phyloP scores from a whole-genome alignment of 2,797 vertebrate genomes.

The Amblyraja radiata region DNA sequence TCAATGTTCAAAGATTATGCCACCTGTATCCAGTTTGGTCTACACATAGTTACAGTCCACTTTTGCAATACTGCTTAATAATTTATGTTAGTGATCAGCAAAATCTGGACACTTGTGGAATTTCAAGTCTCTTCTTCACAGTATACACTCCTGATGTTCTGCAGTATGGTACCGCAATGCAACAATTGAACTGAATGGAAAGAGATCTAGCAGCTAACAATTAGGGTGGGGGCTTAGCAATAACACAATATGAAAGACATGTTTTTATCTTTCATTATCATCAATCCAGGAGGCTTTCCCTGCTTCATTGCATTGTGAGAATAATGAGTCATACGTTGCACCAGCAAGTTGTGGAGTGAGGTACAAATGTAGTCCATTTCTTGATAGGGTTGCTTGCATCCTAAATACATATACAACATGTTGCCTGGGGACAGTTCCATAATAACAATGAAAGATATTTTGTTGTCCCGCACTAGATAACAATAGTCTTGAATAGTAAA shows the following conservation, averaged over 20 bases:
- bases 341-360: background rate
- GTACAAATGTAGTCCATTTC: background rate
- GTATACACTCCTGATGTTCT: background rate
- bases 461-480: background rate
- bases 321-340: background rate
- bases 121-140: background rate
- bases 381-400: background rate
- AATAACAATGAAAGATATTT: background rate
- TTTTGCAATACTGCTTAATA: background rate
- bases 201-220: background rate
- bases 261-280: background rate
- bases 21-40: background rate
- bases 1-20: background rate
- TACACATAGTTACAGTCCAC: background rate
- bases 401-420: background rate
- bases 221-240: background rate
- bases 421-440: no score
- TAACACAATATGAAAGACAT: background rate
- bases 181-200: background rate
- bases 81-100: background rate
- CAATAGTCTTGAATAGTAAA: background rate
- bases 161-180: background rate
- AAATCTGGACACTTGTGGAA: background rate
- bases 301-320: background rate
- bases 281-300: background rate